phyloP scores from a whole-genome alignment of 2,113 vertebrate species.

The Diphyllodes magnificus region DNA sequence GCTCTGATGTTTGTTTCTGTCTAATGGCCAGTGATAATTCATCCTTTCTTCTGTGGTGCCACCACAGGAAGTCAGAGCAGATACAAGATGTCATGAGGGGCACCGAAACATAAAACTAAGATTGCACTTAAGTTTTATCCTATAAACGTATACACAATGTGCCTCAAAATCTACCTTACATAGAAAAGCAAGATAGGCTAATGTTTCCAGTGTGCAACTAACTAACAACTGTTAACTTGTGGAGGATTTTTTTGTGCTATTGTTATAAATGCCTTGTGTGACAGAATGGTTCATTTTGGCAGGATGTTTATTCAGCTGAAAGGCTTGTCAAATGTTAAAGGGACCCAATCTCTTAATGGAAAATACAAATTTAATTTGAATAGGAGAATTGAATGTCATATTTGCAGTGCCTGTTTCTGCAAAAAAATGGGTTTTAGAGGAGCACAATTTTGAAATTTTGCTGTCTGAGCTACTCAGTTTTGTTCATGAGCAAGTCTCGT shows the following conservation, averaged over 20 bases:
- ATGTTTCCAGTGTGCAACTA: neutral
- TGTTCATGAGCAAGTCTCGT: neutral
- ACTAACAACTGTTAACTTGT: neutral
- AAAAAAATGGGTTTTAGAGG: neutral
- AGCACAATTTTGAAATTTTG: neutral
- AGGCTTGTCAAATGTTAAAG: neutral
- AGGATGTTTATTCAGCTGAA: neutral
- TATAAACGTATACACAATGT: neutral
- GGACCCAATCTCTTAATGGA: neutral
- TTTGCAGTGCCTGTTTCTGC: neutral
- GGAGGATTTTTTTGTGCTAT: neutral
- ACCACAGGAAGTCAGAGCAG: neutral
- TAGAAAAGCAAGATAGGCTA: neutral
- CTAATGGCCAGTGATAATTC: neutral
- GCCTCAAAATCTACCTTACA: neutral
- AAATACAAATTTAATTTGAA: neutral
- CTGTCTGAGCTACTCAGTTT: neutral
- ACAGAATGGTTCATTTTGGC: neutral
- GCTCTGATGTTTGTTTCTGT: neutral
- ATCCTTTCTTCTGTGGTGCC: neutral
- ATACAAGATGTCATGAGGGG: neutral
- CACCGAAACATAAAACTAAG: neutral
- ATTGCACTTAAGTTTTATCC: neutral
- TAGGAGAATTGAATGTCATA: neutral
- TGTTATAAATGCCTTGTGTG: neutral